Percentiles rank a stretch among this genome's conserved stretches.
phyloP scores from a whole-genome alignment of 1,140 invertebrate genomes.

The Nymphalis io region DNA sequence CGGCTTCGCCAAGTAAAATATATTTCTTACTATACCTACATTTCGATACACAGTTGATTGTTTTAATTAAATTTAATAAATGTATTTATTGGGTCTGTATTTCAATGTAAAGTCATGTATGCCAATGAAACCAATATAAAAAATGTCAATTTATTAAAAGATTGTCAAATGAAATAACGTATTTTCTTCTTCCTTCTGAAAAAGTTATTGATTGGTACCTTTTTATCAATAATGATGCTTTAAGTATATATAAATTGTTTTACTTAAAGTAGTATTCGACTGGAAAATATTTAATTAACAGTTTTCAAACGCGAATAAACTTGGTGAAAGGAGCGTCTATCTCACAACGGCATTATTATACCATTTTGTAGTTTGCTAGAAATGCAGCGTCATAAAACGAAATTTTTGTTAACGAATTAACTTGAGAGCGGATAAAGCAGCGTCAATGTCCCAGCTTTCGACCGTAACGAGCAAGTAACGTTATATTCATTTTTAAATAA shows the following conservation, averaged over 20 bases:
- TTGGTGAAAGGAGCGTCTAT: constrained; percentile 24
- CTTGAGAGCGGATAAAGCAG: constrained; percentile 31
- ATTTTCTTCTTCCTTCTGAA: too few relatives aligned
- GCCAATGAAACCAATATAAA: background rate
- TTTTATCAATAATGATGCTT: background rate
- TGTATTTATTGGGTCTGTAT: background rate
- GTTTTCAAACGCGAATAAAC: constrained; percentile 16
- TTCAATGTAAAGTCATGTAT: background rate
- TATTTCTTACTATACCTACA: background rate
- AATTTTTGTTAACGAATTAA: constrained; percentile 35
- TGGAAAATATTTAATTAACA: background rate
- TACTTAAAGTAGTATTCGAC: background rate
- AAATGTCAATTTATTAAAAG: background rate
- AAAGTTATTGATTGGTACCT: background rate
- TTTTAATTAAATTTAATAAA: background rate
- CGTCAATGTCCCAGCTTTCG: constrained; percentile 55
- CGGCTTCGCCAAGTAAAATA: too few relatives aligned
- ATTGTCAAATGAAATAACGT: too few relatives aligned
- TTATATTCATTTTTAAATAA: constrained; percentile 67
- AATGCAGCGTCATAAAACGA: constrained; percentile 33
- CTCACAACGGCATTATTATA: constrained; percentile 16
- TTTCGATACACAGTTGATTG: background rate
- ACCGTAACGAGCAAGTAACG: constrained; percentile 63
- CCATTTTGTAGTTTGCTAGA: constrained; percentile 25
- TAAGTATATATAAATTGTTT: background rate